Evolutionary conservation across 2,888 invertebrate species (phyloP).

Genomic region (Euplagia quadripunctaria): DNA sequence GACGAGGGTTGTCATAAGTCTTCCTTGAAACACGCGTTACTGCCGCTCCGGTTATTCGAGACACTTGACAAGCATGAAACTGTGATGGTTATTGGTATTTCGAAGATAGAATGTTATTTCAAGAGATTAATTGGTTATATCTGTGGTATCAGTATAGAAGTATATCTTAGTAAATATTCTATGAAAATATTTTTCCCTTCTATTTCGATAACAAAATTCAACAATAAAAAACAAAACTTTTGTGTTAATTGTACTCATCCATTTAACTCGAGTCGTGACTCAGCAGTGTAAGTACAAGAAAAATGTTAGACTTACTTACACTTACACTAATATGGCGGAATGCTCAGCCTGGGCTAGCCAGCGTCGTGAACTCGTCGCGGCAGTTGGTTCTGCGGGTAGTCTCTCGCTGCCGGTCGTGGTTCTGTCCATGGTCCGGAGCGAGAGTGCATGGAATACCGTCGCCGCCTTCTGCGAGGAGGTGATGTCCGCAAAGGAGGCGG

Average conservation of each 20-base stretch:
- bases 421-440: too few relatives aligned
- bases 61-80: conserved; percentile 55
- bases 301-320: neutral
- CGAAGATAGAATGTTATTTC: conserved; percentile 31
- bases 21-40: conserved; percentile 64
- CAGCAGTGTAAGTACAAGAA: too few relatives aligned
- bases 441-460: too few relatives aligned
- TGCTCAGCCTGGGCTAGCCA: too few relatives aligned
- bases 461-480: too few relatives aligned
- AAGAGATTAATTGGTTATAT: conserved; percentile 32
- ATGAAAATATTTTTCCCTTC: neutral
- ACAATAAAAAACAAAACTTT: neutral
- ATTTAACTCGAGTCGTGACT: too few relatives aligned
- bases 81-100: conserved; percentile 56
- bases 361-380: too few relatives aligned
- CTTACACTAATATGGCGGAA: too few relatives aligned
- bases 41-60: conserved; percentile 45
- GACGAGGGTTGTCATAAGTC: conserved; percentile 86
- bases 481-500: too few relatives aligned
- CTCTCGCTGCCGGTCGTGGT: too few relatives aligned
- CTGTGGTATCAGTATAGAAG: conserved; percentile 27
- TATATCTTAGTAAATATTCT: neutral
- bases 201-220: neutral
- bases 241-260: neutral
- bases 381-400: too few relatives aligned